Base-by-base conservation (phyloP, 2,888 invertebrate genomes). In the Drosophila fungiperda region DNA sequence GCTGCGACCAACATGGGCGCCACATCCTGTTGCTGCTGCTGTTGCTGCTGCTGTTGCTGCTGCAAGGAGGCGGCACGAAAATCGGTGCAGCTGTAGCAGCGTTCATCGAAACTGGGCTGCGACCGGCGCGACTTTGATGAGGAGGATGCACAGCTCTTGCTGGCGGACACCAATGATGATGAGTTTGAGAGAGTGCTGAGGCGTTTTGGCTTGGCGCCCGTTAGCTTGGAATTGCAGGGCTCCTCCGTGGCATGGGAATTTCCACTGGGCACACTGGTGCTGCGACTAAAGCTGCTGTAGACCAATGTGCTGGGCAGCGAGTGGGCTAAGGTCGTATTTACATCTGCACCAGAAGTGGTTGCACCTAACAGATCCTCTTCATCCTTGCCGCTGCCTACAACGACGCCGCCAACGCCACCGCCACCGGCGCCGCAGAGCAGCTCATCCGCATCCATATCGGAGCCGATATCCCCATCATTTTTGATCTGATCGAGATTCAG, bases 131-230 rank as follows among this genome's bases (percentile, higher is more conserved):
- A 88, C 61, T 92, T 92, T 0, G 90, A 87, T 2, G 88, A 79
- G 12, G 80, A 67, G 9, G 80, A 67, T 7, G 61, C 70, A 42
- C 78, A 65, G 32, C 81, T 83, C 53, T 92, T 92, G 11, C 83
- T 78, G 35, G 85, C 78, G 26, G 80, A 85, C 48, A 87, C 90
- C 29, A 89, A 76, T 17, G 91, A 90, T 6, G 91, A 91, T 17
- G 91, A 90, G 33, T 84, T 87, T 11, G 90, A 90, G 23, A 90
- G 85, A 11, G 91, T 87, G 33, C 86, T 86, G 17, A 92, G 71
- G 3, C 92, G 91, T 64, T 93, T 93, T 0, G 93, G 93, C 64
- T 93, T 93, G n/a, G 93, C 92, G 20, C 93, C 90, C 1, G 90
- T 90, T 15, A 82, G 59, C 57, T 91, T 90, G 11, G 82, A 75